A percentile compares a stretch with the other conserved stretches of the same genome.
phyloP scores from a whole-genome alignment of 2,797 vertebrate species.

The Sandelia bainsii region DNA sequence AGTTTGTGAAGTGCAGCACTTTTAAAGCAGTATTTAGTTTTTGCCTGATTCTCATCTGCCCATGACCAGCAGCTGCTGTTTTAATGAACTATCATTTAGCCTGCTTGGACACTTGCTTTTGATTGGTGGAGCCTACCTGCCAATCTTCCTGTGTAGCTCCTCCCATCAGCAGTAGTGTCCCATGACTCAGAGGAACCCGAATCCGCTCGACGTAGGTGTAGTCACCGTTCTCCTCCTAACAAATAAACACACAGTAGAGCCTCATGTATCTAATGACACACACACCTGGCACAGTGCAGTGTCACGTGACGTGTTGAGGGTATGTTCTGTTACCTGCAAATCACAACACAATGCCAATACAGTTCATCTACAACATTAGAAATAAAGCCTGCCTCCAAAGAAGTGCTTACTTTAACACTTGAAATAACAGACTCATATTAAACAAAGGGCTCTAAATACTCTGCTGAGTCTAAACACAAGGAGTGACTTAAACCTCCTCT shows the following conservation, averaged over 20 bases:
- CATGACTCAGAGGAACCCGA: conserved; percentile 89
- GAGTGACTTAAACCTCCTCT: conserved; percentile 3
- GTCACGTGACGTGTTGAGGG: background rate
- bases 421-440: conserved; percentile 14
- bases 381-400: background rate
- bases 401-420: conserved; percentile 3
- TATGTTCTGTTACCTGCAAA: background rate
- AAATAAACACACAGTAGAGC: conserved; percentile 12
- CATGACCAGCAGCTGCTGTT: background rate
- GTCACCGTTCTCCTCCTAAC: conserved; percentile 91
- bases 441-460: conserved; percentile 13
- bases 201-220: conserved; percentile 90
- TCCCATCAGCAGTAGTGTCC: conserved; percentile 93
- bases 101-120: background rate
- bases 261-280: background rate
- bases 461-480: conserved; percentile 22
- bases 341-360: background rate
- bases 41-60: too few species aligned
- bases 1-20: background rate
- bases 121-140: conserved; percentile 87
- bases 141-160: conserved; percentile 95
- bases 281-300: background rate
- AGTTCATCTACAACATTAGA: background rate
- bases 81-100: background rate
- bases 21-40: too few species aligned